Base-by-base conservation (phyloP, 2,888 invertebrate species). In the Plutella xylostella region DNA sequence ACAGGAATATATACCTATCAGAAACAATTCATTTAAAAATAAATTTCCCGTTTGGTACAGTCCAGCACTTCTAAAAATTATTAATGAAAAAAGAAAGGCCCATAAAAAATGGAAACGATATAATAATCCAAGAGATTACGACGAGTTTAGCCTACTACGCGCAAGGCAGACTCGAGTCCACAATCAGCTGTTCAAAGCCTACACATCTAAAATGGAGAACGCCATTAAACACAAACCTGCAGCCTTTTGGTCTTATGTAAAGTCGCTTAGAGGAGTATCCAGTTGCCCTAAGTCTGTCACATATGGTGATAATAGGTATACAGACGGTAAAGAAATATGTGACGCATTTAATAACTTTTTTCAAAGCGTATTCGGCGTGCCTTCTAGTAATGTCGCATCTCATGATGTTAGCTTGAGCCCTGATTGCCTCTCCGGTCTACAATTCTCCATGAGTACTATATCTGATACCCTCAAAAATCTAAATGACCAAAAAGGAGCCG, bases 71-170 rank as follows among this genome's bases (percentile, higher is more conserved):
- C n/a, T n/a, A n/a, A 42, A 42, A 19, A 12, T 42, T 12, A 42
- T 28, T 17, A 17, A 20, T 12, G 31, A 42, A 30, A 42, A 42
- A 17, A 17, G 17, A 4, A 42, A 28, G 31, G 42, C 42, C 6
- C 42, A 42, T n/a, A 5, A 11, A 19, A 28, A 18, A 14, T 40
- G 40, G 40, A 42, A 42, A 31, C n/a, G 15, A 28, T 15, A n/a
- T 9, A 42, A 42, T 2, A 42, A 42, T 20, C 42, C 31, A 2
- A 5, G 21, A 4, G 42, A 42, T 12, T 31, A 31, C 9, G 31
- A 30, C 17, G 42, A 42, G 17, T 42, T 42, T 17, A 17, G 31
- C n/a, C 19, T 42, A 11, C 42, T 42, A 3, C 21, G 42, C 12
- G 42, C 30, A 7, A 28, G 42, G 4, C 42, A 42, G 31, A 21